These are phyloP conservation scores for Tipula lateralis DNA, from an alignment of 2,888 invertebrate genomes.

Conservation along the genomic window DNA sequence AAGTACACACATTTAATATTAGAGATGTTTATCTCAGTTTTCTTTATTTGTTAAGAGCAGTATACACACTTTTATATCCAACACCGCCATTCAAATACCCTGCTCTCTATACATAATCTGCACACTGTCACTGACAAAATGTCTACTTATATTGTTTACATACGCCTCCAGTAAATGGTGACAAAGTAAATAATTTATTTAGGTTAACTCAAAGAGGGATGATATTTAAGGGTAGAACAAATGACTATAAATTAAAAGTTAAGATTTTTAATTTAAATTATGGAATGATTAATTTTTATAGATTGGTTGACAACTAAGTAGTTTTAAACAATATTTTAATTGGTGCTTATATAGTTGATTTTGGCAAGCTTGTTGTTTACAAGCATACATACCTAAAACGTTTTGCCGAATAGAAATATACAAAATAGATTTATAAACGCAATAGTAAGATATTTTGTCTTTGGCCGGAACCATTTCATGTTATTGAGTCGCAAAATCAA, in stretches of 20 bases:
- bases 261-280: background rate
- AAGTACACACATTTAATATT: constrained; percentile 7
- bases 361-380: too few relatives aligned
- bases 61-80: background rate
- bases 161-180: background rate
- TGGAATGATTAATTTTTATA: too few relatives aligned
- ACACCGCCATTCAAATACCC: background rate
- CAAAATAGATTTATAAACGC: too few relatives aligned
- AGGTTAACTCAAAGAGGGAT: background rate
- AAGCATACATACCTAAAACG: too few relatives aligned
- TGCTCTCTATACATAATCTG: background rate
- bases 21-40: background rate
- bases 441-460: too few relatives aligned
- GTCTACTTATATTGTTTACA: background rate
- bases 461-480: too few relatives aligned
- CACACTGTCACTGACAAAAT: background rate
- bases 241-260: background rate
- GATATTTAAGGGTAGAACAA: background rate
- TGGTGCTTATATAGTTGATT: too few relatives aligned
- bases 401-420: too few relatives aligned
- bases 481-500: too few relatives aligned
- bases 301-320: too few relatives aligned
- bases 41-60: background rate
- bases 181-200: constrained; percentile 4
- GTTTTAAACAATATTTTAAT: too few relatives aligned